Conservation (phyloP, 2,113 vertebrate species). For the Pluvialis apricaria region DNA sequence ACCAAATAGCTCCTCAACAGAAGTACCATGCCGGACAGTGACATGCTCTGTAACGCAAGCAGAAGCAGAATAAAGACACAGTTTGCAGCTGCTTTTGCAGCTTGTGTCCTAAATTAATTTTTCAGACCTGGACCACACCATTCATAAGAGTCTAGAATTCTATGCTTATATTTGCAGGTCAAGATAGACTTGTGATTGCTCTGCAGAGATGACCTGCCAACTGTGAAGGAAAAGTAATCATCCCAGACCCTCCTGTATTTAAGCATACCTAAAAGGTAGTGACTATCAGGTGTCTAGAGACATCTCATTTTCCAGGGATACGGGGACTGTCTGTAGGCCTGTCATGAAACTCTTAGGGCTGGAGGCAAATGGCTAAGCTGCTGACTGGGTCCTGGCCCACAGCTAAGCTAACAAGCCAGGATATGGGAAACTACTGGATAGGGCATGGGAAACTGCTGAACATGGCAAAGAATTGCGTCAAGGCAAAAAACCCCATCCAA, state of each 20-base stretch:
- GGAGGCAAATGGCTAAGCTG: neutral
- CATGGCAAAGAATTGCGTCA: neutral
- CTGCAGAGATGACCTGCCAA: neutral
- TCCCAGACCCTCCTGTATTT: neutral
- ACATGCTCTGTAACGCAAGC: neutral
- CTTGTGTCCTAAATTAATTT: neutral
- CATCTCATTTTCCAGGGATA: neutral
- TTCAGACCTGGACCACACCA: neutral
- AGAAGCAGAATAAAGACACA: neutral
- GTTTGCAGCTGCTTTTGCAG: neutral
- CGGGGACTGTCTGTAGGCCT: neutral
- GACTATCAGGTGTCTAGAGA: neutral
- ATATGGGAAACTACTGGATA: neutral
- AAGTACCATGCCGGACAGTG: neutral
- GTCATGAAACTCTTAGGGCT: neutral
- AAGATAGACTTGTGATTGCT: neutral
- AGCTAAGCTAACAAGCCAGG: neutral
- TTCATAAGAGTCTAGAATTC: neutral
- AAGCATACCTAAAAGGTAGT: neutral
- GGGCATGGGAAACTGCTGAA: neutral
- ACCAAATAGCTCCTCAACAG: neutral
- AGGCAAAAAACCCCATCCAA: neutral
- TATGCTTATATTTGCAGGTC: neutral
- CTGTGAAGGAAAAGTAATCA: neutral
- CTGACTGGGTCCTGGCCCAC: neutral